Conservation (phyloP, 2,797 vertebrate genomes). For the Poeciliopsis turneri region DNA sequence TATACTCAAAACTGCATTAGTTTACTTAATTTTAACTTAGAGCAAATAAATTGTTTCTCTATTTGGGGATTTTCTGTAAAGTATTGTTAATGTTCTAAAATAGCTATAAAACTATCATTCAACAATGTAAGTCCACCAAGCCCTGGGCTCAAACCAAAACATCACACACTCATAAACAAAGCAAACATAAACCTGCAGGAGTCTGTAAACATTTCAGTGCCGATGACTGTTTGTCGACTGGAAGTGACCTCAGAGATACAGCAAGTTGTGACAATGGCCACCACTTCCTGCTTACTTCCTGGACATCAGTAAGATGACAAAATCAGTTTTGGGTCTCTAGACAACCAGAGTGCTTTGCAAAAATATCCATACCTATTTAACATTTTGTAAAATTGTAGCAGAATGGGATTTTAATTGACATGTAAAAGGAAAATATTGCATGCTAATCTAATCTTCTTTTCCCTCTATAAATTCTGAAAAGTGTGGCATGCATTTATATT, state of each 20-base stretch:
- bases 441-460: neutral
- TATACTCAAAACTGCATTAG: neutral
- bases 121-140: neutral
- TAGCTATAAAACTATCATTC: neutral
- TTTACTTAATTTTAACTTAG: neutral
- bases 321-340: neutral
- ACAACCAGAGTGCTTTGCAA: neutral
- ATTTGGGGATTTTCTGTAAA: neutral
- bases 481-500: neutral
- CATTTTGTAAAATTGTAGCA: neutral
- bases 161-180: neutral
- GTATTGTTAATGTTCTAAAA: neutral
- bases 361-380: neutral
- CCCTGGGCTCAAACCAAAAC: neutral
- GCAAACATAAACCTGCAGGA: neutral
- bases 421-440: neutral
- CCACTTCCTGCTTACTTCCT: slow-evolving; percentile 34
- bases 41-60: neutral
- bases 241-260: slow-evolving; percentile 30
- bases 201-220: neutral
- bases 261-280: slow-evolving; percentile 17
- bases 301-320: slow-evolving; percentile 11
- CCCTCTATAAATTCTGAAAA: neutral
- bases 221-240: neutral
- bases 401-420: neutral